A percentile compares a stretch with the other conserved stretches of the same genome.
These are phyloP conservation scores for Tuta absoluta DNA, from an alignment of 2,888 invertebrate genomes.

Conservation along the genomic window DNA sequence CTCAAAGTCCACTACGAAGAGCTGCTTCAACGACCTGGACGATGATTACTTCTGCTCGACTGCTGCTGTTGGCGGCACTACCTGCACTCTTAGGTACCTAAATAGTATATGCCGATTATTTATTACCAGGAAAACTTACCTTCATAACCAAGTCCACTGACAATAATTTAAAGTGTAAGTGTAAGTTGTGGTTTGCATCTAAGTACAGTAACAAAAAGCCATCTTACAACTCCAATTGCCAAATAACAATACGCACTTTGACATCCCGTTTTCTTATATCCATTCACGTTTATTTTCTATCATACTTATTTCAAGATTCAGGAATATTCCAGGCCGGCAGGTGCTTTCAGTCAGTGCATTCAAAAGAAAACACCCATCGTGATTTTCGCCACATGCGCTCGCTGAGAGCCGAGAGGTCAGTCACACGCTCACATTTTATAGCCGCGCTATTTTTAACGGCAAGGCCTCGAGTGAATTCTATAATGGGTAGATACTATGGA, in stretches of 20 bases:
- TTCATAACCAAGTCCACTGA: too few relatives aligned
- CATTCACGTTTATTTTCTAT: not conserved
- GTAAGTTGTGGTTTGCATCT: too few relatives aligned
- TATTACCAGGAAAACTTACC: too few relatives aligned
- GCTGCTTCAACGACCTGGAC: not conserved
- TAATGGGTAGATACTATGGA: not conserved
- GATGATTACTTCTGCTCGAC: not conserved
- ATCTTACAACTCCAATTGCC: too few relatives aligned
- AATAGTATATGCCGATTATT: not conserved
- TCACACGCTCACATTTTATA: conserved; percentile 8
- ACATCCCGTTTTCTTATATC: not conserved
- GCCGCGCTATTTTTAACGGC: conserved; percentile 4
- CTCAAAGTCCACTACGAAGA: too few relatives aligned
- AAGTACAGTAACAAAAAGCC: too few relatives aligned
- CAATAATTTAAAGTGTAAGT: too few relatives aligned
- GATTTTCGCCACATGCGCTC: conserved; percentile 16
- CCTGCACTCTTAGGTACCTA: conserved; percentile 10
- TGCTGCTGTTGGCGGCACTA: conserved; percentile 2
- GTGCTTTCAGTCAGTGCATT: conserved; percentile 11
- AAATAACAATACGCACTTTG: too few relatives aligned
- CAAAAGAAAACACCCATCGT: conserved; percentile 15
- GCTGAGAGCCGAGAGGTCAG: not conserved
- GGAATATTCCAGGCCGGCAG: conserved; percentile 8
- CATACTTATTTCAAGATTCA: not conserved
- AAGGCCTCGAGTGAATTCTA: conserved; percentile 11